Percentiles rank a stretch among this genome's conserved stretches.
Conservation (phyloP, 1,140 invertebrate species). For the Mamestra configurata region DNA sequence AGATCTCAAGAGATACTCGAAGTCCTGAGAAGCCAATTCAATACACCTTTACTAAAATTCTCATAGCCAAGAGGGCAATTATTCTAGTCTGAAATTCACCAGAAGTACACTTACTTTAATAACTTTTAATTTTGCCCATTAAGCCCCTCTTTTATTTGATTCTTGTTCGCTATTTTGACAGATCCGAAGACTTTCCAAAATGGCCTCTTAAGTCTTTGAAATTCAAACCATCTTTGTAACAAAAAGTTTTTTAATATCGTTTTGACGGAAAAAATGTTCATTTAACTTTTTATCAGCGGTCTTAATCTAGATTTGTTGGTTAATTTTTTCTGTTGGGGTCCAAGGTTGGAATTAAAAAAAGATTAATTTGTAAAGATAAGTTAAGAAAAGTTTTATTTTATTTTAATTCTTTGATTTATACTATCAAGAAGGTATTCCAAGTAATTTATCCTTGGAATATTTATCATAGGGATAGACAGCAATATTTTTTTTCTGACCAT, state of each 20-base stretch:
- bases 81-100: constrained; percentile 41
- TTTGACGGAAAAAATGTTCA: constrained; percentile 26
- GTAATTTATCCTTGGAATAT: too few species aligned
- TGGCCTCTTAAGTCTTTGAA: constrained; percentile 23
- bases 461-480: too few species aligned
- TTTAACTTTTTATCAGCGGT: constrained; percentile 34
- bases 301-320: constrained; percentile 39
- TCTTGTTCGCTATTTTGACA: constrained; percentile 39
- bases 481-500: too few species aligned
- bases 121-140: constrained; percentile 48
- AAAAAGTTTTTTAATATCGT: constrained; percentile 44
- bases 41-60: constrained; percentile 8
- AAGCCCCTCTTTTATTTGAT: constrained; percentile 20
- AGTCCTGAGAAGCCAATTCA: constrained; percentile 6
- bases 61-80: constrained; percentile 34
- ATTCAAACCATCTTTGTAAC: constrained; percentile 20
- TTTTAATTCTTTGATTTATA: not conserved
- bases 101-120: constrained; percentile 32
- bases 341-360: not conserved
- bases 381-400: not conserved
- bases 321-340: constrained; percentile 24
- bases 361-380: not conserved
- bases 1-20: not conserved
- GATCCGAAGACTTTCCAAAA: constrained; percentile 37
- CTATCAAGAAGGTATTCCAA: too few species aligned